Evolutionary conservation across 92 coral and sea anemone genomes (phyloP).

Genomic region (Siderastrea siderea): DNA sequence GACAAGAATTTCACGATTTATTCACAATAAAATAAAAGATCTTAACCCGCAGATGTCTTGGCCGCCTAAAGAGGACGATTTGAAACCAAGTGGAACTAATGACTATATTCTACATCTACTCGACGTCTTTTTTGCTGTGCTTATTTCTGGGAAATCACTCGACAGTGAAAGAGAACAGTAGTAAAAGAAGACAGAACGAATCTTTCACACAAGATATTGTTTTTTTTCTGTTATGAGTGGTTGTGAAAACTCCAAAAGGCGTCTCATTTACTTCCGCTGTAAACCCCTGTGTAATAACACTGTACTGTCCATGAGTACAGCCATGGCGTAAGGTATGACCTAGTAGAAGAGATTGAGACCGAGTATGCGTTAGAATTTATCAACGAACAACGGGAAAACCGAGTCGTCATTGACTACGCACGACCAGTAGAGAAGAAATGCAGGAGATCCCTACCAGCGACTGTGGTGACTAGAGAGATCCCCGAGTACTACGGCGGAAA

Average conservation of each 20-base stretch:
- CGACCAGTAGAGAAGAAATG: constrained; percentile 72
- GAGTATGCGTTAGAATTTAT: constrained; percentile 69
- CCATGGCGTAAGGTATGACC: constrained; percentile 70
- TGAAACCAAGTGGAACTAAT: constrained; percentile 17
- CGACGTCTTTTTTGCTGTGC: no score
- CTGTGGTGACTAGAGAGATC: constrained; percentile 65
- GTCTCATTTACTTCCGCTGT: constrained; percentile 71
- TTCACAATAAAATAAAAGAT: no score
- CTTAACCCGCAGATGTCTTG: constrained; percentile 70
- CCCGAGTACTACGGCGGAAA: constrained; percentile 84
- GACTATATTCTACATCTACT: constrained; percentile 60
- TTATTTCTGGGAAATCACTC: constrained; percentile 60
- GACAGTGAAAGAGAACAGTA: constrained; percentile 47
- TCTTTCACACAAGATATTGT: constrained; percentile 72
- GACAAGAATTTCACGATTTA: constrained; percentile 45
- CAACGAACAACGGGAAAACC: constrained; percentile 50
- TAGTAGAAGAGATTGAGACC: constrained; percentile 73
- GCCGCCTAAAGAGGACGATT: constrained; percentile 71
- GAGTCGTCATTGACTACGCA: constrained; percentile 52
- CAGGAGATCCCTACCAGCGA: constrained; percentile 67
- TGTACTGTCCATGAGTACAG: constrained; percentile 70
- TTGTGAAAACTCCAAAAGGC: constrained; percentile 69
- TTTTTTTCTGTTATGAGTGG: constrained; percentile 37
- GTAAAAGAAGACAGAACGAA: constrained; percentile 49
- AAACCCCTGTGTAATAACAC: no score